These are phyloP conservation scores for Phaenicophaeus curvirostris DNA, from an alignment of 2,797 vertebrate species.

Conservation along the genomic window DNA sequence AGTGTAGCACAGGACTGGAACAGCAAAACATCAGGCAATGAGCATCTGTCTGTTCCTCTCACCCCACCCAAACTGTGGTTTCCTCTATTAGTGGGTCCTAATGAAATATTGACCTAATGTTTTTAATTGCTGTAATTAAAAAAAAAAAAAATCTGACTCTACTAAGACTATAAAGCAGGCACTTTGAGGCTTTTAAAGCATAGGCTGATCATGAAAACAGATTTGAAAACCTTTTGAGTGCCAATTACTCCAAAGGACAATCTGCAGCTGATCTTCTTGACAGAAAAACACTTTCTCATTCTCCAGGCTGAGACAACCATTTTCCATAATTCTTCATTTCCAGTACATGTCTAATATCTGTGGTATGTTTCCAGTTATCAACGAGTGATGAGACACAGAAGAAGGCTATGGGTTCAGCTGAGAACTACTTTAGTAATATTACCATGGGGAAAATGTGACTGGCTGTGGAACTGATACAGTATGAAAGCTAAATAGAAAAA, in stretches of 20 bases:
- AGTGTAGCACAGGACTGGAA: background rate
- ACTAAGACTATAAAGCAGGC: background rate
- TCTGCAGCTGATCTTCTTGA: background rate
- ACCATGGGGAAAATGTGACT: background rate
- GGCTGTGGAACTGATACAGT: background rate
- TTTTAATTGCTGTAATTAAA: background rate
- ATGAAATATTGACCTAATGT: background rate
- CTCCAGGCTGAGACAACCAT: background rate
- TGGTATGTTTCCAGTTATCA: background rate
- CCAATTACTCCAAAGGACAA: background rate
- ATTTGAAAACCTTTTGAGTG: background rate
- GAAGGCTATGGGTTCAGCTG: background rate
- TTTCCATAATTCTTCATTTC: background rate
- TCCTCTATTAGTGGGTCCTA: background rate
- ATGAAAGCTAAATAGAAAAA: slow-evolving; percentile 38
- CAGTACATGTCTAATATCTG: background rate
- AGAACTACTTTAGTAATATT: background rate
- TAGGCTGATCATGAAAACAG: background rate
- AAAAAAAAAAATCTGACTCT: background rate
- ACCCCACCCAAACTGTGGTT: background rate
- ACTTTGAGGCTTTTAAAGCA: background rate
- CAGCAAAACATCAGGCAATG: fast-evolving
- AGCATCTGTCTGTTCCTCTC: background rate
- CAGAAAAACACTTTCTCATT: background rate
- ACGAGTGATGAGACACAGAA: background rate